These are phyloP conservation scores for Xiphophorus couchianus DNA, from an alignment of 2,113 vertebrate species.

Conservation along the genomic window DNA sequence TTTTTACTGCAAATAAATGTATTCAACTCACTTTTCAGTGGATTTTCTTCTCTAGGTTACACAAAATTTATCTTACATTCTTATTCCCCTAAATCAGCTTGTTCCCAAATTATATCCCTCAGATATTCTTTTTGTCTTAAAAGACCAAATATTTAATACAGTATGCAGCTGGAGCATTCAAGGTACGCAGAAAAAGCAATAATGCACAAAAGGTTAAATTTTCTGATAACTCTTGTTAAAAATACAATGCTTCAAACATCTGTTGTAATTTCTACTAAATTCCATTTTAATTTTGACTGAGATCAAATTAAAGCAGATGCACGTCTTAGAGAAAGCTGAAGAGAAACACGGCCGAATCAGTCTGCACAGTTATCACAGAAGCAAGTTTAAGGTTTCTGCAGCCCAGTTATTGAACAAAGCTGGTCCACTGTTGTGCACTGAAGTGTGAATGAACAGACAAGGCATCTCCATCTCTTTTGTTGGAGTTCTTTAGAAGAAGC, in stretches of 20 bases:
- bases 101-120: not conserved
- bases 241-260: not conserved
- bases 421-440: not conserved
- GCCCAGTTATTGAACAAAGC: not conserved
- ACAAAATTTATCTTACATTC: not conserved
- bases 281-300: not conserved
- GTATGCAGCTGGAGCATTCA: not conserved
- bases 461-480: not conserved
- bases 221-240: not conserved
- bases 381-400: not conserved
- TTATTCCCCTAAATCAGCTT: not conserved
- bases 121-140: not conserved
- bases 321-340: not conserved
- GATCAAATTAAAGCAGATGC: not conserved
- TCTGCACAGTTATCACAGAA: not conserved
- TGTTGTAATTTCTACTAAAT: not conserved
- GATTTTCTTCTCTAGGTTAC: not conserved
- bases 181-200: not conserved
- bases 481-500: not conserved
- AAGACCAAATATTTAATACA: not conserved
- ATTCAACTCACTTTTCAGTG: not conserved
- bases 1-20: not conserved
- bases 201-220: not conserved
- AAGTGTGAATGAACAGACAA: not conserved
- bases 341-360: not conserved